phyloP scores from a whole-genome alignment of 23 tunicate species.

The Halocynthia aurantium region DNA sequence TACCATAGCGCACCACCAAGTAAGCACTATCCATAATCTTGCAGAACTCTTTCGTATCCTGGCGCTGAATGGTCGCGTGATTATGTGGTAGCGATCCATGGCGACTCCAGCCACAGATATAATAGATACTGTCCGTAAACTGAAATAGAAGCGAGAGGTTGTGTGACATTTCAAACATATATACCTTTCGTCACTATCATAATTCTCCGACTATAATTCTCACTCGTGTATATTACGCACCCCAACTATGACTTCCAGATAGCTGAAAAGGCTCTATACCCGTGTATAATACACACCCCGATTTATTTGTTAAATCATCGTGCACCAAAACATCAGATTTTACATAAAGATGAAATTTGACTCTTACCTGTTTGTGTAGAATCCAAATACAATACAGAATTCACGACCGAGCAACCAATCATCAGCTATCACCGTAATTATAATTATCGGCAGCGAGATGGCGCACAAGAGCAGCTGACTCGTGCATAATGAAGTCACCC shows the following conservation, averaged over 20 bases:
- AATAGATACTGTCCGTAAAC: constrained; percentile 68
- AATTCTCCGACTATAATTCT: too few relatives aligned
- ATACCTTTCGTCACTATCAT: too few relatives aligned
- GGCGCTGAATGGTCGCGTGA: constrained; percentile 70
- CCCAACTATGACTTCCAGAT: too few relatives aligned
- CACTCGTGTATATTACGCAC: too few relatives aligned
- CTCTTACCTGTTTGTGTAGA: constrained; percentile 57
- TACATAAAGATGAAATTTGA: not conserved
- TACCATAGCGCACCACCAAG: constrained; percentile 64
- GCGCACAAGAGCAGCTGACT: constrained; percentile 46
- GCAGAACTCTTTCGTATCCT: constrained; percentile 40
- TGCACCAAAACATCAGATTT: not conserved
- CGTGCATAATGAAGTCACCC: constrained; percentile 70
- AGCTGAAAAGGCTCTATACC: too few relatives aligned
- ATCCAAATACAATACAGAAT: constrained; percentile 64
- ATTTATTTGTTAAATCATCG: not conserved
- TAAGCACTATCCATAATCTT: constrained; percentile 20
- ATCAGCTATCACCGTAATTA: constrained; percentile 23
- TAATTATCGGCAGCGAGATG: constrained; percentile 29
- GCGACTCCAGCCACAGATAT: constrained; percentile 76
- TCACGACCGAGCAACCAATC: constrained; percentile 48
- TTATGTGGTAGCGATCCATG: constrained; percentile 67
- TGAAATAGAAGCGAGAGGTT: constrained; percentile 10
- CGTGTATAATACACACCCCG: too few relatives aligned
- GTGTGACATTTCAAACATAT: too few relatives aligned